phyloP scores from a whole-genome alignment of 2,113 vertebrate genomes.

The Thermophis baileyi region DNA sequence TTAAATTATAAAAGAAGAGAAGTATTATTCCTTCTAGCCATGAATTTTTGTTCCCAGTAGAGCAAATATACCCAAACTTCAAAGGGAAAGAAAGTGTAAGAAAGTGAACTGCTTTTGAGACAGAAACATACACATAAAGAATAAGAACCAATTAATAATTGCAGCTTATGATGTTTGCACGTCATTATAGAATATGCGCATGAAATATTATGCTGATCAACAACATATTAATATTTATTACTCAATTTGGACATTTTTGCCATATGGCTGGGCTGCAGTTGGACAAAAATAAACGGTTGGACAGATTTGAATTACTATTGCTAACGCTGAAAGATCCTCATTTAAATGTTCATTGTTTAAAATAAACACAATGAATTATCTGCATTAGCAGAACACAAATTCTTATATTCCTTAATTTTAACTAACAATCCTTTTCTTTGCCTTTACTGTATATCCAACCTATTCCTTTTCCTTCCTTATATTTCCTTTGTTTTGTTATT shows the following conservation, averaged over 20 bases:
- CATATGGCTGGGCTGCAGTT: constrained; percentile 11
- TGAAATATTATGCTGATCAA: background rate
- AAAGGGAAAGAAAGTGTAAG: background rate
- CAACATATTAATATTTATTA: constrained; percentile 7
- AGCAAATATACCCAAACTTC: background rate
- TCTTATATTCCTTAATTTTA: background rate
- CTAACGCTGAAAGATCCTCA: background rate
- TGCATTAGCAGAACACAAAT: background rate
- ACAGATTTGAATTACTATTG: background rate
- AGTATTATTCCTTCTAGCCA: background rate
- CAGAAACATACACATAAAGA: background rate
- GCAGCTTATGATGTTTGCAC: background rate
- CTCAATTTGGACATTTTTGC: background rate
- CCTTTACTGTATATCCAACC: background rate
- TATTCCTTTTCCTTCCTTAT: too few species aligned
- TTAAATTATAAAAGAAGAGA: background rate
- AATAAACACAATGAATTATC: background rate
- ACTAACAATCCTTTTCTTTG: background rate
- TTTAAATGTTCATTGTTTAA: background rate
- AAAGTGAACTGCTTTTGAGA: background rate
- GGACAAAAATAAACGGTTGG: background rate
- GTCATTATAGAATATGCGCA: background rate
- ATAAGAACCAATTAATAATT: background rate
- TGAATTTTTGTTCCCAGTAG: background rate
- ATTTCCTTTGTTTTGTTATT: too few species aligned